Conservation (phyloP, 1,140 invertebrate genomes). For the Triops longicaudatus region DNA sequence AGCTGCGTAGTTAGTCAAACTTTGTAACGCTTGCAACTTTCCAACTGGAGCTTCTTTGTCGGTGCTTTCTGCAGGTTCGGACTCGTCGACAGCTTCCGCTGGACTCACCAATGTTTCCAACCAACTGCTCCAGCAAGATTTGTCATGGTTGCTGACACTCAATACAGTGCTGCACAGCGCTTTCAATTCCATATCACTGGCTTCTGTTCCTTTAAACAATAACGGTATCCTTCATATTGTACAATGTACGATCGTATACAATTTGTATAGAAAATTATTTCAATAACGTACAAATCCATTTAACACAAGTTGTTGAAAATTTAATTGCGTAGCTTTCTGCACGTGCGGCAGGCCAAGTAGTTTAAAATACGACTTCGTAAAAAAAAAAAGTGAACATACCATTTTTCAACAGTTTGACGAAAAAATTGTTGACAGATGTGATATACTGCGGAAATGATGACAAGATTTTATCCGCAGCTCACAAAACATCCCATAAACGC, state of each 20-base stretch:
- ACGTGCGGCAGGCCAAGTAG: too few relatives aligned
- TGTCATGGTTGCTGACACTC: slow-evolving; percentile 56
- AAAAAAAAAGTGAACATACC: not conserved
- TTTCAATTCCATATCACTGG: slow-evolving; percentile 51
- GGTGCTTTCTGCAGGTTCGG: not conserved
- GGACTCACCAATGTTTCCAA: slow-evolving; percentile 54
- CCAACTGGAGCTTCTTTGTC: not conserved
- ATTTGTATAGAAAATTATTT: too few relatives aligned
- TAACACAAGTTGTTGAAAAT: too few relatives aligned
- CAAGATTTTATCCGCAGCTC: slow-evolving; percentile 49
- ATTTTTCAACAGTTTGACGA: slow-evolving; percentile 52
- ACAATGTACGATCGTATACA: too few relatives aligned
- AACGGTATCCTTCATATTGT: too few relatives aligned
- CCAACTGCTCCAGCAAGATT: slow-evolving; percentile 56
- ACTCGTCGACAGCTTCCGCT: slow-evolving; percentile 39
- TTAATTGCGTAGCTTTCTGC: too few relatives aligned
- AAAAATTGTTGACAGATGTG: slow-evolving; percentile 67
- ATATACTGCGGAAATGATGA: slow-evolving; percentile 55
- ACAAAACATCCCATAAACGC: slow-evolving; percentile 54
- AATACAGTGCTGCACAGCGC: slow-evolving; percentile 58
- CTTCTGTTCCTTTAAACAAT: not conserved
- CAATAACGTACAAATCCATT: too few relatives aligned
- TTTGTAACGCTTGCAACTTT: slow-evolving; percentile 47
- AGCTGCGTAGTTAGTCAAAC: slow-evolving; percentile 53
- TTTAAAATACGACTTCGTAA: too few relatives aligned